Conservation (phyloP, 2,888 invertebrate species). For the Drosophila hamatofila region DNA sequence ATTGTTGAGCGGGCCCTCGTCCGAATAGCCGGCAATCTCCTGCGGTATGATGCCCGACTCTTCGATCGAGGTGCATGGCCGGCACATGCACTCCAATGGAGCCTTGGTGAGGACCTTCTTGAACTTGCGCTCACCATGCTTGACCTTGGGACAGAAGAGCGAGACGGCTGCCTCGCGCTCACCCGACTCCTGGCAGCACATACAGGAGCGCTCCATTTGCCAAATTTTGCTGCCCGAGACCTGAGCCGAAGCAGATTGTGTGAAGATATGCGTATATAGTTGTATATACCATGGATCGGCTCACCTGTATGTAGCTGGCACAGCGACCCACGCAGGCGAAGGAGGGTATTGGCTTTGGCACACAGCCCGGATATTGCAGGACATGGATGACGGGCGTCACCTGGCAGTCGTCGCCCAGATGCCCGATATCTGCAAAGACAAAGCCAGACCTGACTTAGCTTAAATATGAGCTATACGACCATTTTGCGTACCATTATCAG, state of each 20-base stretch:
- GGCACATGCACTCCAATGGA: slow-evolving; percentile 96
- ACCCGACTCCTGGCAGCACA: slow-evolving; percentile 97
- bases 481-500: slow-evolving; percentile 68
- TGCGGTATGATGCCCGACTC: slow-evolving; percentile 95
- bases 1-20: slow-evolving; percentile 92
- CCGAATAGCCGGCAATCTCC: slow-evolving; percentile 94
- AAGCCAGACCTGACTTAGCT: background rate
- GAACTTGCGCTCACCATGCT: slow-evolving; percentile 93
- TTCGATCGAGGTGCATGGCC: slow-evolving; percentile 95
- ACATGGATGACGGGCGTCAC: slow-evolving; percentile 97
- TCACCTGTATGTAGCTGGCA: slow-evolving; percentile 95
- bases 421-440: slow-evolving; percentile 76
- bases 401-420: slow-evolving; percentile 91
- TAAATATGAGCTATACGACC: background rate
- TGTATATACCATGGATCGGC: background rate
- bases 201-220: slow-evolving; percentile 98
- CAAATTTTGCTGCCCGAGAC: slow-evolving; percentile 97
- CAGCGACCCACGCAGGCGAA: slow-evolving; percentile 97
- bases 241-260: slow-evolving; percentile 85
- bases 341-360: slow-evolving; percentile 96
- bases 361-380: slow-evolving; percentile 95
- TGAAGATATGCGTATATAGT: background rate
- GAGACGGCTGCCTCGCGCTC: slow-evolving; percentile 96
- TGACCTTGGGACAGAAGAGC: slow-evolving; percentile 95
- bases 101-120: slow-evolving; percentile 96